Percentiles rank a stretch among this genome's conserved stretches.
Conservation (phyloP, 2,888 invertebrate species). For the Phytoseiulus persimilis region DNA sequence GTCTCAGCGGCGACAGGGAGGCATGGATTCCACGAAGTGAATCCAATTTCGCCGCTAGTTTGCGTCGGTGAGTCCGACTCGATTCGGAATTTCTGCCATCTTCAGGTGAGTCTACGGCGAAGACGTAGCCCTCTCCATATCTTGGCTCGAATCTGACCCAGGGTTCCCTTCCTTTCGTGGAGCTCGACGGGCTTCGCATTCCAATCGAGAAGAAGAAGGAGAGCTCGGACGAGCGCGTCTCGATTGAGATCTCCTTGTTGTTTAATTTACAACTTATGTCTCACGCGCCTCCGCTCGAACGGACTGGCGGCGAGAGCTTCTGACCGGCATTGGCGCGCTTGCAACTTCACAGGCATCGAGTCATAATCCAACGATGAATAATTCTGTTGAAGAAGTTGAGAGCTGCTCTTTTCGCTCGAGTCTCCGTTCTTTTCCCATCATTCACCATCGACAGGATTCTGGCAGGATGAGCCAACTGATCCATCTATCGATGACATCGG, state of each 20-base stretch:
- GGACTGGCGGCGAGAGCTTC: neutral
- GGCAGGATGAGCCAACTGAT: neutral
- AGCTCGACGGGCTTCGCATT: neutral
- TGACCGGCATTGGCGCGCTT: neutral
- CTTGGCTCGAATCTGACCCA: neutral
- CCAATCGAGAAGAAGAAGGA: neutral
- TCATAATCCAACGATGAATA: neutral
- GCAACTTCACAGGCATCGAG: neutral
- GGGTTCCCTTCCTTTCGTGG: neutral
- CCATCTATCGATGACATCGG: too few species aligned
- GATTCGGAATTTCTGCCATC: neutral
- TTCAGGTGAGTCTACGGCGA: neutral
- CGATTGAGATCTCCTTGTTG: neutral
- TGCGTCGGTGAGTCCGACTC: too few species aligned
- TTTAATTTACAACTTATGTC: neutral
- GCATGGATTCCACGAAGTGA: too few species aligned
- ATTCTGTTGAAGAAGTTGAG: neutral
- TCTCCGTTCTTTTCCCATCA: neutral
- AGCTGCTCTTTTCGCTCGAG: neutral
- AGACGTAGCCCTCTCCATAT: neutral
- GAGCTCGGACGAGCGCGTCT: neutral
- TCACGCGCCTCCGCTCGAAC: neutral
- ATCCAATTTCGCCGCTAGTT: neutral
- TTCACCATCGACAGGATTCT: neutral
- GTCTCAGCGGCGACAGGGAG: too few species aligned